Evolutionary conservation across 2,888 invertebrate genomes (phyloP), one percentile per base, ranked within the genome.

Genomic region (Mimas tiliae): DNA sequence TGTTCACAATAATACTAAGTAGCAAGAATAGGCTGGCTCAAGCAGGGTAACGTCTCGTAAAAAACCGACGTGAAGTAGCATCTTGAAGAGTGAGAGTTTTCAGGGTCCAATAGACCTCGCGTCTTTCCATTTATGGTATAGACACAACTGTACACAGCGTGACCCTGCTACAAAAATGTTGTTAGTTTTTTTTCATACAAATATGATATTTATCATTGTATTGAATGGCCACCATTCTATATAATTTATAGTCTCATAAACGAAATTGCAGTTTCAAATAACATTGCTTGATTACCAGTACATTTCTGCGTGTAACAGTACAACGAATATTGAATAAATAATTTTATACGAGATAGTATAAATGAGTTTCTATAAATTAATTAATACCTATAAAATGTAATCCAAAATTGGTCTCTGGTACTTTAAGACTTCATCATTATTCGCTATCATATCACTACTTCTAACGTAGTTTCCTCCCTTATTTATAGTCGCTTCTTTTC

Each of bases 251-350:
- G 50, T 19, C 1, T 50, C 50, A 50, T 50, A 50, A 50, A 50
- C 50, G 19, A 50, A 50, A 50, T 50, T 50, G 50, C 50, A 16
- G 19, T 50, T 19, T 19, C 19, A 50, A 50, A 50, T 19, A 50
- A 50, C 50, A 19, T 50, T 50, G 50, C 19, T 50, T 19, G 19
- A 50, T 50, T 50, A 50, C 1, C 50, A 50, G 1, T 9, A 50
- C 16, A 19, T 50, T 50, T 19, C 16, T 42, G 48, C 16, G 48
- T 48, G 16, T n/a, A 48, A 50, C 8, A 1, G 0, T 45, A 45
- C 1, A 45, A 45, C 14, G 12, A 45, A 45, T 14, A 14, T 19
- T 50, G 16, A 50, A 50, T 50, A n/a, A n/a, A 48, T n/a, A 50
- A 19, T 50, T 50, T 6, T 16, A 9, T 9, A 19, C 50, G 19